A percentile compares a stretch with the other conserved stretches of the same genome.
Conservation (phyloP, 2,113 vertebrate genomes). For the Nerophis ophidion region DNA sequence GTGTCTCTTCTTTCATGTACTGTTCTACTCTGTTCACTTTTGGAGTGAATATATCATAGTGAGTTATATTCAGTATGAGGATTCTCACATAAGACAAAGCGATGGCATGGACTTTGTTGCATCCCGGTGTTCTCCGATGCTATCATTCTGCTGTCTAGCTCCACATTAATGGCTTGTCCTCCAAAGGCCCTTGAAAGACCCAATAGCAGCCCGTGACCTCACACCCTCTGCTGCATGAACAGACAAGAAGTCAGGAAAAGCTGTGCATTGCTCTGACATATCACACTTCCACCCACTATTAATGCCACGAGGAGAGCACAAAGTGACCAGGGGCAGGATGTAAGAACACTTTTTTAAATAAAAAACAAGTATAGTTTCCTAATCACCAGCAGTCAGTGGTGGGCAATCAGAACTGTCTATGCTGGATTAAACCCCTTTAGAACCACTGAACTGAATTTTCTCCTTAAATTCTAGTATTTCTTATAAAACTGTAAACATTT, state of each 20-base stretch:
- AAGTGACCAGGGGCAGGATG: slow-evolving; percentile 43
- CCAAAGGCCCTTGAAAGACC: slow-evolving; percentile 48
- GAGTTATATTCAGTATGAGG: not conserved
- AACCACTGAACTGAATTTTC: no score
- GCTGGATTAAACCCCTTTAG: no score
- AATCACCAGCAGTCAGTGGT: slow-evolving; percentile 1
- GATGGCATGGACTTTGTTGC: slow-evolving; percentile 2
- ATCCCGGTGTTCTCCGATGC: slow-evolving; percentile 28
- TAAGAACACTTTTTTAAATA: slow-evolving; percentile 31
- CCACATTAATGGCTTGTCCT: slow-evolving; percentile 54
- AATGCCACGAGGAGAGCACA: slow-evolving; percentile 37
- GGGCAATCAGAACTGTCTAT: no score
- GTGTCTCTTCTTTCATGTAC: not conserved
- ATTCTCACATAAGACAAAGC: slow-evolving; percentile 3
- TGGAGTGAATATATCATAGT: slow-evolving; percentile 1
- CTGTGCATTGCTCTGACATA: slow-evolving; percentile 24
- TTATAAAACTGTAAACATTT: no score
- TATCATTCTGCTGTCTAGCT: slow-evolving; percentile 52
- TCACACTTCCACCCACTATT: slow-evolving; percentile 34
- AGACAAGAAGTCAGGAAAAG: slow-evolving; percentile 25
- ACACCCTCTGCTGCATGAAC: slow-evolving; percentile 27
- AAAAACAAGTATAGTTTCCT: slow-evolving; percentile 9
- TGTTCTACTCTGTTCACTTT: slow-evolving; percentile 8
- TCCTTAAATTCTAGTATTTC: no score
- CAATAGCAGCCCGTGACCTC: slow-evolving; percentile 44